Base-by-base conservation (phyloP, 1,140 invertebrate species). In the Episyrphus balteatus region DNA sequence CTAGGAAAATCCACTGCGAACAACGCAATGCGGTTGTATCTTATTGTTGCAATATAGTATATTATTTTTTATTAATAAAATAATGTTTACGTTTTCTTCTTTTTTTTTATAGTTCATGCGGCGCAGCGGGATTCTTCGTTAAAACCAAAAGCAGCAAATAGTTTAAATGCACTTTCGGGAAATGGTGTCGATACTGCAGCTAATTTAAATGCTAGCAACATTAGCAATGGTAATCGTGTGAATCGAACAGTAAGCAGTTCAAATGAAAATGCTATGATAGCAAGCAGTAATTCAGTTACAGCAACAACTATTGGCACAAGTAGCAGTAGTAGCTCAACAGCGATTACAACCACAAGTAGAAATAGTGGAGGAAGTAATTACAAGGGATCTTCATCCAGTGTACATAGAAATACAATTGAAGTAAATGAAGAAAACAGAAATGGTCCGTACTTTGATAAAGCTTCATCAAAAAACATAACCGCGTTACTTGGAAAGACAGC, bases 401-500 rank as follows among this genome's bases (percentile, higher is more conserved):
- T 58, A 45, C 53, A 58, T 55, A 60, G 65, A n/a, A 66, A 65
- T 46, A 55, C 54, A 51, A 66, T 66, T 49, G 60, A 67, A 39
- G 50, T 59, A 37, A 51, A 53, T 21, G 65, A 68, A 37, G 61
- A 63, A 19, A 48, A 56, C 38, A 59, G 61, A 31, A 67, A 61
- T 47, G 65, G 65, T n/a, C 65, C 65, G 31, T 68, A 68, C 38
- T 68, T 67, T 39, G 65, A 68, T 51, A 66, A 61, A 53, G 55
- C 51, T 21, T 58, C 61, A 26, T 67, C 64, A 31, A 68, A 67
- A 52, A 68, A 68, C 50, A 83, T 90, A 44, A 91, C 87, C 12
- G 84, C 86, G 0, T 71, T 89, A 17, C 72, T 89, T 32, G 86
- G 86, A 46, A 87, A 88, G 61, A 89, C 85, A 17, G 86, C 87